Percentiles rank a stretch among this genome's conserved stretches.
phyloP scores from a whole-genome alignment of 2,797 vertebrate genomes.

The Chaetophractus vellerosus region DNA sequence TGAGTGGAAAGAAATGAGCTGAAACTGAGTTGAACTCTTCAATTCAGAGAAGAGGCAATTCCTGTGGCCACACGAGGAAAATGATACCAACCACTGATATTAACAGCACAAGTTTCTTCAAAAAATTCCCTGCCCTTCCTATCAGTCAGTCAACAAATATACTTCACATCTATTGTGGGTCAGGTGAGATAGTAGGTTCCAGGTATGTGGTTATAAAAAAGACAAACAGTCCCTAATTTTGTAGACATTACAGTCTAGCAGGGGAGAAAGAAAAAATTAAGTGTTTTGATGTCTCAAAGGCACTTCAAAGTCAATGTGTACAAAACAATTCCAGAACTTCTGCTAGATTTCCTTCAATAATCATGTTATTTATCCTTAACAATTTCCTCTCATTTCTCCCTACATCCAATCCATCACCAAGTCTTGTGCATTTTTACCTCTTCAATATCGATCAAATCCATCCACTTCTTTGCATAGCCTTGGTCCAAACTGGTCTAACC shows the following conservation, averaged over 20 bases:
- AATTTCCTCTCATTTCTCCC: not conserved
- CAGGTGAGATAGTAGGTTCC: not conserved
- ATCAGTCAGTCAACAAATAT: not conserved
- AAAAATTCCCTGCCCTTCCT: not conserved
- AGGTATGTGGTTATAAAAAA: not conserved
- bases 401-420: not conserved
- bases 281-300: not conserved
- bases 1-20: not conserved
- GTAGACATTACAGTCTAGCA: not conserved
- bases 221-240: not conserved
- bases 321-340: slow-evolving; percentile 10
- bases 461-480: not conserved
- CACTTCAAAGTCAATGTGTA: not conserved
- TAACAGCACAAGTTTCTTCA: not conserved
- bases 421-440: not conserved
- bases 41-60: not conserved
- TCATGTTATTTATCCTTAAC: not conserved
- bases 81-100: not conserved
- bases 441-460: not conserved
- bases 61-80: not conserved
- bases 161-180: not conserved
- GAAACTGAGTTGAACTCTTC: not conserved
- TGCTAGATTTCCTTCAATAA: not conserved
- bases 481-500: not conserved
- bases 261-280: not conserved